Evolutionary conservation across 2,113 vertebrate species (phyloP).

Genomic region (Austrofundulus limnaeus): DNA sequence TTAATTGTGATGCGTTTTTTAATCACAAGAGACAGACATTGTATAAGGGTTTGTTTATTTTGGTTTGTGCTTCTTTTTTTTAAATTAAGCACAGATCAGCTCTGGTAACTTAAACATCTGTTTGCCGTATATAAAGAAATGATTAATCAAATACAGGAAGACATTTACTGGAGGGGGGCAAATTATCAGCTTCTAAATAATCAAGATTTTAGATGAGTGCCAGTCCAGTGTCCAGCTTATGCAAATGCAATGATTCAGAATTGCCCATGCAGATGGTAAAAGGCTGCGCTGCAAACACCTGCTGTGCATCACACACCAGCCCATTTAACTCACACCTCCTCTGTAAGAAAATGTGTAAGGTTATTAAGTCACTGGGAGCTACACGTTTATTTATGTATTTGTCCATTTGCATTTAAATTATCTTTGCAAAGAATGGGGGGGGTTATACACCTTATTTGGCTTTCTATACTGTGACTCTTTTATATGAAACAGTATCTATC

Average conservation of each 20-base stretch:
- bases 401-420: background rate
- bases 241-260: conserved; percentile 15
- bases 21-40: conserved; percentile 9
- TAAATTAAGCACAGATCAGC: conserved; percentile 11
- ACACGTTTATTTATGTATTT: background rate
- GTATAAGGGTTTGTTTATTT: background rate
- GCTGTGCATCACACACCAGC: conserved; percentile 36
- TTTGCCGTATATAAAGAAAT: background rate
- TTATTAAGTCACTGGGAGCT: conserved; percentile 13
- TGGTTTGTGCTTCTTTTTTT: conserved; percentile 14
- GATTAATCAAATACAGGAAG: background rate
- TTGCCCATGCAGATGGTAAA: conserved; percentile 53
- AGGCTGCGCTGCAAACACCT: conserved; percentile 42
- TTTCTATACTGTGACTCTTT: too few relatives aligned
- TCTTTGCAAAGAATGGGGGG: background rate
- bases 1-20: background rate
- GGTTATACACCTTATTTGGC: too few relatives aligned
- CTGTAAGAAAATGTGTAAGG: conserved; percentile 12
- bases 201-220: background rate
- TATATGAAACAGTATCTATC: background rate
- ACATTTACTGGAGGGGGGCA: conserved; percentile 12
- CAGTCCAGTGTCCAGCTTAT: conserved; percentile 29
- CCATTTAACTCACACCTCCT: conserved; percentile 50
- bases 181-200: background rate
- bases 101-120: background rate